Base-by-base conservation (phyloP, 2,888 invertebrate species). In the Pheosia tremula region DNA sequence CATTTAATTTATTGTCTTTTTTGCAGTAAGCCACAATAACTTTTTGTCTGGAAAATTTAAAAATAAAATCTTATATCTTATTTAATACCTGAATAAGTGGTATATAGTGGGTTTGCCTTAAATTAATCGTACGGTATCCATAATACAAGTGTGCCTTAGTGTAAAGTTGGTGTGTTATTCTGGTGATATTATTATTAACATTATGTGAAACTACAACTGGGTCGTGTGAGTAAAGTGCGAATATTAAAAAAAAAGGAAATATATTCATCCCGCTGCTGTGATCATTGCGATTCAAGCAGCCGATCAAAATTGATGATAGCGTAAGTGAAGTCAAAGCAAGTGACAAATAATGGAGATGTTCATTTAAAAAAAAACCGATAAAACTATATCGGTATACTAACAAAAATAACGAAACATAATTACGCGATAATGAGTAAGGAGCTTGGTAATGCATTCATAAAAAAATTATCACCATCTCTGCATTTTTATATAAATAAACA, bases 261-360 rank as follows among this genome's bases (percentile, higher is more conserved):
- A 24, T 24, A 0, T 0, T 24, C 24, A 24, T 24, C 24, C 24
- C n/a, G n/a, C n/a, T 24, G 24, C 24, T 24, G 24, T 24, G 24
- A 24, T 24, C 24, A 24, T 24, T 24, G 24, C 24, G 24, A 2
- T 24, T 1, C 2, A 2, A 24, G 24, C 24, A 24, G 24, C 24
- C 0, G 24, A 24, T 24, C 24, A 24, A 24, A 24, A 24, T 24
- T 2, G 24, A 24, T 24, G 24, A 24, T 24, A 1, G 24, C 24
- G 24, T 24, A 24, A 24, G 24, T 24, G 24, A 24, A 24, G 24
- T 24, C 24, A 24, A 24, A 24, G 24, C 24, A 24, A 24, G 57
- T 64, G 58, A 61, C 58, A 55, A 61, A 61, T 5, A 64, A 39
- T 39, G 1, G 39, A 39, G 39, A 53, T 59, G 62, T 68, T 64